Conservation (phyloP, 2,888 invertebrate species). For the Polymixis lichenea region DNA sequence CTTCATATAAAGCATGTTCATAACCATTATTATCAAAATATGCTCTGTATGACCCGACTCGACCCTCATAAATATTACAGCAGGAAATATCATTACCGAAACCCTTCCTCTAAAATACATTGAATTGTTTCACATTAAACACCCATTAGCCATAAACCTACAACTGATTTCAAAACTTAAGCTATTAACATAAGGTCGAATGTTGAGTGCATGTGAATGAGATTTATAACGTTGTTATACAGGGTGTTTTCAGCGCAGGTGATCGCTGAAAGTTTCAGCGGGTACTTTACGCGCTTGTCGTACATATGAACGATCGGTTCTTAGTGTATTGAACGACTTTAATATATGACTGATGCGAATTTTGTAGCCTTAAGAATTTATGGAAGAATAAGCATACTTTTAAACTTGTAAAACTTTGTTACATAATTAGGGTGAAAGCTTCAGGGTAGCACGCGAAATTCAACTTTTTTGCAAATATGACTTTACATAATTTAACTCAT, state of each 20-base stretch:
- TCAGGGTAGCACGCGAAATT: no score
- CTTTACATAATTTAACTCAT: no score
- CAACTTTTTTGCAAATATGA: no score
- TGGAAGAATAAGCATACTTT: no score
- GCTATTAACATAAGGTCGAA: slow-evolving; percentile 14
- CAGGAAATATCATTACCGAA: slow-evolving; percentile 58
- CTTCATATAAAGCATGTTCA: slow-evolving; percentile 17
- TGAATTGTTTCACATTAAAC: slow-evolving; percentile 60
- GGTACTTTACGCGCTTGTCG: slow-evolving; percentile 36
- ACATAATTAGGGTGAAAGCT: background rate
- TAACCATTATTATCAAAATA: slow-evolving; percentile 53
- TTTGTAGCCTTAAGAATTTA: background rate
- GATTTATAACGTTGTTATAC: slow-evolving; percentile 16
- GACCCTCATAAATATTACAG: slow-evolving; percentile 55
- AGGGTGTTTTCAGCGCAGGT: slow-evolving; percentile 40
- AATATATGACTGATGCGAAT: slow-evolving; percentile 15
- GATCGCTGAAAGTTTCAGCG: slow-evolving; percentile 51
- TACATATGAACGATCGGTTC: slow-evolving; percentile 44
- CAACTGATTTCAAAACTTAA: slow-evolving; percentile 7
- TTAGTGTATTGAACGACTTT: slow-evolving; percentile 36
- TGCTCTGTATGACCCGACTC: slow-evolving; percentile 34
- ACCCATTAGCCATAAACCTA: slow-evolving; percentile 8
- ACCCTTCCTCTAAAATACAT: slow-evolving; percentile 49
- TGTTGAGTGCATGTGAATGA: background rate
- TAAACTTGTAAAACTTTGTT: background rate